Conservation (phyloP, 2,797 vertebrate species). For the Meriones psammophilus region DNA sequence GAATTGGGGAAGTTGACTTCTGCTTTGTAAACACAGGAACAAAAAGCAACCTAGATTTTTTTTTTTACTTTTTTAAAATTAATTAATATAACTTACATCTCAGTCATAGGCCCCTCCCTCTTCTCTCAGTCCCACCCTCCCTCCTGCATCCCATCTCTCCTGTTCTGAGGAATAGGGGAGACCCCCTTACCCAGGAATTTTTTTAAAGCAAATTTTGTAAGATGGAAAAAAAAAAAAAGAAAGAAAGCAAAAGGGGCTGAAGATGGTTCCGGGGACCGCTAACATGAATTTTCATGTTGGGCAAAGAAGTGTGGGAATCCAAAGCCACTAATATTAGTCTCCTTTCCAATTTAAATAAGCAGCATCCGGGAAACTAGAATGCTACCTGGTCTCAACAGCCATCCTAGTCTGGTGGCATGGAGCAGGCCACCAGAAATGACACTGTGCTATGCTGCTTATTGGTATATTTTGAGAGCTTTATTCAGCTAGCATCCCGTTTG, state of each 20-base stretch:
- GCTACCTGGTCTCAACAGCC: not conserved
- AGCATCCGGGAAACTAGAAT: not conserved
- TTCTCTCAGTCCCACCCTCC: too few relatives aligned
- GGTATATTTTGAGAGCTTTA: not conserved
- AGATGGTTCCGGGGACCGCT: not conserved
- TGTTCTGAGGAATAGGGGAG: too few relatives aligned
- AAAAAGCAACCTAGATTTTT: not conserved
- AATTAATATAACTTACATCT: too few relatives aligned
- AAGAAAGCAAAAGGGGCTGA: not conserved
- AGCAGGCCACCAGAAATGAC: not conserved
- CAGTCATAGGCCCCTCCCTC: too few relatives aligned
- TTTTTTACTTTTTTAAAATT: too few relatives aligned
- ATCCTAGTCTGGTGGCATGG: not conserved
- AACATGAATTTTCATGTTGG: too few relatives aligned
- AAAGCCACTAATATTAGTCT: not conserved
- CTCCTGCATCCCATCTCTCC: too few relatives aligned
- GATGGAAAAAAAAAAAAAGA: not conserved
- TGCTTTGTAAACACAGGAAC: not conserved
- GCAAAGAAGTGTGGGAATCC: too few relatives aligned
- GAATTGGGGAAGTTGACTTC: too few relatives aligned
- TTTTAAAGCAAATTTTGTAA: not conserved
- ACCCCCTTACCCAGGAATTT: not conserved
- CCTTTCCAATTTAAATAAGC: not conserved
- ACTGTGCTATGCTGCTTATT: fast-evolving
- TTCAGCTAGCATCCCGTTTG: not conserved